Conservation (phyloP, 2,113 vertebrate genomes). For the Terrapene triunguis region DNA sequence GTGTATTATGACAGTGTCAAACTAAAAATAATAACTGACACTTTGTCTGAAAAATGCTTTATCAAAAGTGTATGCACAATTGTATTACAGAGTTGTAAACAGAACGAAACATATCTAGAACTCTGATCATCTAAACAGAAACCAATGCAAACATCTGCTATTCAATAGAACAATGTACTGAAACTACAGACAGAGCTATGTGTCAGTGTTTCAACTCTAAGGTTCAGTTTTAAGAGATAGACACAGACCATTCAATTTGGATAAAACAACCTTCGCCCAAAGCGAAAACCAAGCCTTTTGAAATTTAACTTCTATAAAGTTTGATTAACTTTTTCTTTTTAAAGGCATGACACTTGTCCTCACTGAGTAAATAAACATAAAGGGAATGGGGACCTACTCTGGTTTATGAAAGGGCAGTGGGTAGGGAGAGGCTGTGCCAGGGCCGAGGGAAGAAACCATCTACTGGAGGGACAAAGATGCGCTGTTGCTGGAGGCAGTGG, state of each 20-base stretch:
- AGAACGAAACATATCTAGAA: neutral
- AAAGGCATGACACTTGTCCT: neutral
- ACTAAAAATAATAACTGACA: neutral
- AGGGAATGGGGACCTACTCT: neutral
- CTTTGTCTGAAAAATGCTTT: neutral
- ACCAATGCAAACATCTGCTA: neutral
- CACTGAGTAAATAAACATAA: neutral
- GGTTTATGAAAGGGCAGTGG: neutral
- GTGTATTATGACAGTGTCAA: constrained; percentile 2
- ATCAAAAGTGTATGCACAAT: neutral
- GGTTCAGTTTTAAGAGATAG: neutral
- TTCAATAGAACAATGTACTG: neutral
- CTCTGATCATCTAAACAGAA: neutral
- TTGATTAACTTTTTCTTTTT: neutral
- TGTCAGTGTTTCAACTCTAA: neutral
- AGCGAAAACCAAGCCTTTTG: neutral
- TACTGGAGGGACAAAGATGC: neutral
- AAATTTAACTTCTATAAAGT: neutral
- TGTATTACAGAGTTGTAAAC: neutral
- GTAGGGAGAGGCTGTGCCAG: neutral
- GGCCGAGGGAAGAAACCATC: neutral
- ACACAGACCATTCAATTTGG: neutral
- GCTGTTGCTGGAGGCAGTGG: neutral
- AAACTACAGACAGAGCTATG: neutral
- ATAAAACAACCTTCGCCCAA: neutral